Evolutionary conservation across 30 jellyfish, hydroid and myxozoan genomes (phyloP).

Genomic region (Clytia hemisphaerica): DNA sequence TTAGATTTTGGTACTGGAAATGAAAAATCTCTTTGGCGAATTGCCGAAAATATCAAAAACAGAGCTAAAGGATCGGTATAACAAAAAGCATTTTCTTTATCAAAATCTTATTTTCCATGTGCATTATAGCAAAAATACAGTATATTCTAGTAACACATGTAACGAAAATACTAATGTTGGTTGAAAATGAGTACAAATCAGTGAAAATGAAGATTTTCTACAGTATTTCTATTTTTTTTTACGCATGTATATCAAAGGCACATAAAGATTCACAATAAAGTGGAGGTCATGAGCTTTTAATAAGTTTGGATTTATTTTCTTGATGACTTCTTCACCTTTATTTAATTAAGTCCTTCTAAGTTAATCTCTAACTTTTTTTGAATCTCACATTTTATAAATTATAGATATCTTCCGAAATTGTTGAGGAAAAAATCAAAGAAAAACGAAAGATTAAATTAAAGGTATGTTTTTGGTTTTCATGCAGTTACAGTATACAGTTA

Average conservation of each 20-base stretch:
- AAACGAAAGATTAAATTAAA: slow-evolving; percentile 34
- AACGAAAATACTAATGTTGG: neutral
- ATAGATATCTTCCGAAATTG: slow-evolving; percentile 39
- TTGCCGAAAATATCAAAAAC: slow-evolving; percentile 26
- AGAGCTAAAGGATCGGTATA: slow-evolving; percentile 63
- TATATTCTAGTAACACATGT: neutral
- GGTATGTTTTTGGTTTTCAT: no score
- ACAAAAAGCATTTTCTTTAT: neutral
- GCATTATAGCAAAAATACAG: neutral
- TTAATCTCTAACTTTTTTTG: neutral
- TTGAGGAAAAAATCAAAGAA: slow-evolving; percentile 37
- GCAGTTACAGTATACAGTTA: no score
- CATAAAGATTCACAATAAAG: neutral
- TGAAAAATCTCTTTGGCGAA: slow-evolving; percentile 38
- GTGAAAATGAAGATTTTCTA: slow-evolving; percentile 1
- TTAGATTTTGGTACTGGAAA: slow-evolving; percentile 14
- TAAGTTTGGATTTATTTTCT: neutral
- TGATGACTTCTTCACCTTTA: neutral
- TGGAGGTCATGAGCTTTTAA: neutral
- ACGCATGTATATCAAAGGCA: neutral
- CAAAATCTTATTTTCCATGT: neutral
- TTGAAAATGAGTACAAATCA: neutral
- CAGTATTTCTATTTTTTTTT: neutral
- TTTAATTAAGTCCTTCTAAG: neutral
- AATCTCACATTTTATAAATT: neutral